Evolutionary conservation across 2,888 invertebrate species (phyloP), one percentile per base, ranked within the genome.

Genomic region (Lasioglossum vierecki): DNA sequence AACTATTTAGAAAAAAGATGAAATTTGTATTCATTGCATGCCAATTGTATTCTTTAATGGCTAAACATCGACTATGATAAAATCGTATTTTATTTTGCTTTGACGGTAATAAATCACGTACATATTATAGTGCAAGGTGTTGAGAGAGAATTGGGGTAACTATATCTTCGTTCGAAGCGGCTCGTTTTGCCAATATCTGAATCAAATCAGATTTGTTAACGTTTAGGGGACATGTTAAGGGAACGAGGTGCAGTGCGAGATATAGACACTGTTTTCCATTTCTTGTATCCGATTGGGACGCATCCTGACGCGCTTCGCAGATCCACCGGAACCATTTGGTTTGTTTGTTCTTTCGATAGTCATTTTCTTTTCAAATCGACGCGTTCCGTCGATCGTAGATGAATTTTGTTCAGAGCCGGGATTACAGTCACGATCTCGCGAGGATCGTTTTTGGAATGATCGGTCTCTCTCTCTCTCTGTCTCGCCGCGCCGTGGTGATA

Each of bases 391-490:
- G 26, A 46, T 30, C 63, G 63, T 63, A 63, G 30, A 63, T 0
- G 30, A 63, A 30, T 63, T 30, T 30, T 1, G 63, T 63, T 63
- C 63, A 63, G 35, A 63, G 15, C 46, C 63, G 72, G 13, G 5
- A 63, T n/a, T 35, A 35, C 63, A 35, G 22, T 35, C 63, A 18
- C 63, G 35, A 35, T 72, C 18, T 68, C 53, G 73, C 53, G 73
- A 30, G 4, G 41, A 49, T 44, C 41, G 35, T n/a, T 44, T 15
- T 26, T 26, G 57, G 66, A 66, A 66, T 63, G 77, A 75, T 63
- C 66, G 78, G 60, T 85, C 30, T 63, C 63, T 63, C 63, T 63
- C 57, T 85, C 80, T 15, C 35, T 63, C 18, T 63, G 18, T 63
- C 63, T 63, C 57, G 46, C 66, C 53, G 75, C 72, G 72, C 63